Evolutionary conservation across 1,140 invertebrate genomes (phyloP).

Genomic region (Drosophila sucinea): DNA sequence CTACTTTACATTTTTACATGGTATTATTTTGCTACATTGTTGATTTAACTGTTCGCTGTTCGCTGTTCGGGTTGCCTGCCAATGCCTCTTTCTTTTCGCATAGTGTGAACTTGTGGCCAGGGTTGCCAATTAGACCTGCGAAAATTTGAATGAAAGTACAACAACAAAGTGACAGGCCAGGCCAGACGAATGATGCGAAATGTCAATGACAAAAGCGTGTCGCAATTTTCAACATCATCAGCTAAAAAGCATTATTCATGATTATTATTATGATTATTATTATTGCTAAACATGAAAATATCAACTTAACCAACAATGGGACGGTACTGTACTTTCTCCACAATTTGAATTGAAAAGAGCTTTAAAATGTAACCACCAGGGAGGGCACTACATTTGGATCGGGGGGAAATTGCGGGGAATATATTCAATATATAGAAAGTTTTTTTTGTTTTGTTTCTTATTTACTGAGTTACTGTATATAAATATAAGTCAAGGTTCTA

Average conservation of each 20-base stretch:
- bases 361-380: background rate
- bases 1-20: conserved; percentile 57
- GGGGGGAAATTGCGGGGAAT: no score
- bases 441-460: background rate
- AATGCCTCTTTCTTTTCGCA: conserved; percentile 52
- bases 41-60: background rate
- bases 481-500: conserved; percentile 67
- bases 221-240: conserved; percentile 68
- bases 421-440: background rate
- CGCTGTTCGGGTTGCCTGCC: background rate
- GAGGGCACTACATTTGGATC: no score
- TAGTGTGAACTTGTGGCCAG: conserved; percentile 24
- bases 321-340: conserved; percentile 68
- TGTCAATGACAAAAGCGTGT: conserved; percentile 75
- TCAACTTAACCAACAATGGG: conserved; percentile 65
- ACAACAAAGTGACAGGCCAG: conserved; percentile 25
- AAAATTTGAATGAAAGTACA: conserved; percentile 72
- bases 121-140: conserved; percentile 38
- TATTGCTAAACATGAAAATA: conserved; percentile 26
- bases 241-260: conserved; percentile 2
- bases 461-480: conserved; percentile 8
- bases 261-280: conserved; percentile 25
- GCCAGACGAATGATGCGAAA: conserved; percentile 27
- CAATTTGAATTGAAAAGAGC: conserved; percentile 53
- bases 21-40: conserved; percentile 33